Evolutionary conservation across 2,797 vertebrate genomes (phyloP).

Genomic region (Malacoctenus gilli): DNA sequence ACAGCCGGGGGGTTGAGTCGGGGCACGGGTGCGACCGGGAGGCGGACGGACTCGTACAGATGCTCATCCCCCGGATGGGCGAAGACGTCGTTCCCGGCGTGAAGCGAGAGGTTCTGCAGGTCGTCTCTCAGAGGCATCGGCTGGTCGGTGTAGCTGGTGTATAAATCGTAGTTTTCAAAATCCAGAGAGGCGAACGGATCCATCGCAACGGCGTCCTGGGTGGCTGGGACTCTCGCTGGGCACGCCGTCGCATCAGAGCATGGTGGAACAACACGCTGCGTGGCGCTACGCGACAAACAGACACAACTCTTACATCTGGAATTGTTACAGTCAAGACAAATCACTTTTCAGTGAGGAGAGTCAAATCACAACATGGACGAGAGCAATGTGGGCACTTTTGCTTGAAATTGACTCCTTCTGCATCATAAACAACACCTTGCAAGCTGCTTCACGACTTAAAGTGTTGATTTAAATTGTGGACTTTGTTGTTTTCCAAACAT

Average conservation of each 20-base stretch:
- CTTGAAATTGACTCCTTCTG: no score
- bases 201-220: no score
- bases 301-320: background rate
- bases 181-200: no score
- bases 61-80: background rate
- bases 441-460: no score
- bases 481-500: no score
- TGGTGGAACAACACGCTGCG: constrained; percentile 7
- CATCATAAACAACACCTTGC: no score
- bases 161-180: no score
- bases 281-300: background rate
- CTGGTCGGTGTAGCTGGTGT: background rate
- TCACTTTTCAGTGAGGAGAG: no score
- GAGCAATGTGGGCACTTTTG: no score
- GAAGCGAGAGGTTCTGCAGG: background rate
- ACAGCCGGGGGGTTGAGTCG: background rate
- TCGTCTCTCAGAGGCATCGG: constrained; percentile 26
- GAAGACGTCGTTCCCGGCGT: background rate
- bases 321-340: no score
- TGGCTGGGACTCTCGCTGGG: background rate
- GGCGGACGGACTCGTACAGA: constrained; percentile 9
- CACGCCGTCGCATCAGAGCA: constrained; percentile 19
- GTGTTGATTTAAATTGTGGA: no score
- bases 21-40: background rate
- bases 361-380: no score